Evolutionary conservation across 2,113 vertebrate species (phyloP).

Genomic region (Nerophis ophidion): DNA sequence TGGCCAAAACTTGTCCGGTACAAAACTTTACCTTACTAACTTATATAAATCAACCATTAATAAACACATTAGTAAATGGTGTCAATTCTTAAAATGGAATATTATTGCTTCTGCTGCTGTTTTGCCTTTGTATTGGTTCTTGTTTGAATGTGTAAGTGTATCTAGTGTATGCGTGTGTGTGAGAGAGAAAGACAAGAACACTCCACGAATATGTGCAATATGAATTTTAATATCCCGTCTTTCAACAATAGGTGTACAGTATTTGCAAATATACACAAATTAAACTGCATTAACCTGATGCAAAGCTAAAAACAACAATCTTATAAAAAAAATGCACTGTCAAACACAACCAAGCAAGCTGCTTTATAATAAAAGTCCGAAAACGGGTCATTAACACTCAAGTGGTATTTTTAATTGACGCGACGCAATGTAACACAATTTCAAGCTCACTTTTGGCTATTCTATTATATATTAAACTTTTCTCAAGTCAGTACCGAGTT

Average conservation of each 20-base stretch:
- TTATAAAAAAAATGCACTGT: constrained; percentile 12
- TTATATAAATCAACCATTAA: no score
- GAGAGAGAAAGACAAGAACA: not conserved
- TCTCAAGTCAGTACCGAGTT: constrained; percentile 19
- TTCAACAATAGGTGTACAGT: not conserved
- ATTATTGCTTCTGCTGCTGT: no score
- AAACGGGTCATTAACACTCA: constrained; percentile 41
- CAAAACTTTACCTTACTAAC: no score
- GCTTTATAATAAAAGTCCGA: constrained; percentile 20
- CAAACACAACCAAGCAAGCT: constrained; percentile 15
- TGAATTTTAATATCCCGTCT: constrained; percentile 1
- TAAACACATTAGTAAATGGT: no score
- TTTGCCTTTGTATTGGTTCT: not conserved
- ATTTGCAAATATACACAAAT: not conserved
- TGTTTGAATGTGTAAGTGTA: not conserved
- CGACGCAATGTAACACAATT: not conserved
- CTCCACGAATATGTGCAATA: not conserved
- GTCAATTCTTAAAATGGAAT: no score
- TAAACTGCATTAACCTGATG: not conserved
- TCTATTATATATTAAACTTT: constrained; percentile 11
- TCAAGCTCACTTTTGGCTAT: not conserved
- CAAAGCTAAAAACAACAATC: not conserved
- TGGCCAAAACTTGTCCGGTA: no score
- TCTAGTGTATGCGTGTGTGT: not conserved
- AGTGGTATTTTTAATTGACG: constrained; percentile 8